Base-by-base conservation (phyloP, 2,113 vertebrate species). In the Rhegmatorhina hoffmannsi region DNA sequence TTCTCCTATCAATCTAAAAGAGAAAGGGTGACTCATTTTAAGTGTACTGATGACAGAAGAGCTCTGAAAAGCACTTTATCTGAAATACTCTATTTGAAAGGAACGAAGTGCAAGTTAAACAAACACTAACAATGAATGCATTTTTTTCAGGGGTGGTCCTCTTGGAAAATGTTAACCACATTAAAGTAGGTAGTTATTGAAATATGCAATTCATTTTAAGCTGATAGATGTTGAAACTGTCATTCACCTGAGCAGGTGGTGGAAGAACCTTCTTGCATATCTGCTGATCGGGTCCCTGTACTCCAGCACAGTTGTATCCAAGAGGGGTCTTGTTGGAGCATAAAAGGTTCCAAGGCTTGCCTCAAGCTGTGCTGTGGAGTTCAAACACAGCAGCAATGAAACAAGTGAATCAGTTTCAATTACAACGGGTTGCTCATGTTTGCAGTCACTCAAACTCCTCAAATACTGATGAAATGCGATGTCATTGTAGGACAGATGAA, bases 191-290 rank as follows among this genome's bases (percentile, higher is more conserved):
- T 17, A 78, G 79, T 93, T 90, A 87, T 81, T 95, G 90, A 96
- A 94, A 93, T 84, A 92, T 43, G 89, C 73, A 96, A 96, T 93
- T 77, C 85, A 92, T 94, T 87, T 96, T 69, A 96, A 89, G 74
- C 74, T 62, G 83, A 96, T 89, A 68, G 76, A 92, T 94, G 44
- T 33, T 84, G 87, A 95, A 94, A 60, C 62, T 81, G 93, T 56
- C 92, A 90, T 97, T 98, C 98, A 99, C 99, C 99, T 99, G 98
- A 99, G 98, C 83, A 99, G 98, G 97, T 99, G 99, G 97, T 99
- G 99, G 97, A 99, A 99, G 95, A 99, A 99, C 93, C 99, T 98
- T 26, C 99, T 98, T 75, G 99, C 98, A 5, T 99, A 99, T 97
- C 98, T 99, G 98, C 98, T 98, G 98, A 99, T 97, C 68, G 98